Conservation (phyloP, 2,797 vertebrate genomes). For the Hybognathus amarus region DNA sequence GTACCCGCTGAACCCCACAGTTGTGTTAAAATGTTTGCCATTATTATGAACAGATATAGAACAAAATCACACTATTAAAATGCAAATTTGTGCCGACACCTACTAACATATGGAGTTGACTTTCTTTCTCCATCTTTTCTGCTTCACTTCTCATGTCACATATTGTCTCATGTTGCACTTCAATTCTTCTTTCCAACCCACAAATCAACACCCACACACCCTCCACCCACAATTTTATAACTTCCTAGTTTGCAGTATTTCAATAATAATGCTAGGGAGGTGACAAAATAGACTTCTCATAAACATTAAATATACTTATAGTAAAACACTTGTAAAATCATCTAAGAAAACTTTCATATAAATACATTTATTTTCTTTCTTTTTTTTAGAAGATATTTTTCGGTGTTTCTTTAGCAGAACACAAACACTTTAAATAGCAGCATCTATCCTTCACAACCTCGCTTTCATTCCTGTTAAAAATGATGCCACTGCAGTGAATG, state of each 20-base stretch:
- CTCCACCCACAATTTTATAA: neutral
- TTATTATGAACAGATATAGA: conserved; percentile 13
- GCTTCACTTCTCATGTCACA: neutral
- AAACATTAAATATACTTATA: neutral
- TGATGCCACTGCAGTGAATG: neutral
- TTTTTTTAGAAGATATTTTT: neutral
- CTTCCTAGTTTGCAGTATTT: conserved; percentile 24
- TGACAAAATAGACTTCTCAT: conserved; percentile 51
- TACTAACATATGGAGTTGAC: conserved; percentile 39
- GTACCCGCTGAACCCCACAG: neutral
- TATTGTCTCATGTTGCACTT: neutral
- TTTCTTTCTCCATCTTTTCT: conserved; percentile 7
- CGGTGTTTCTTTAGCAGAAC: too few relatives aligned
- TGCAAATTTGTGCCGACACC: conserved; percentile 34
- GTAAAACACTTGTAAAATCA: too few relatives aligned
- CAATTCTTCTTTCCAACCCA: conserved; percentile 1
- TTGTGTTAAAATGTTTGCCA: neutral
- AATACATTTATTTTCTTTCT: neutral
- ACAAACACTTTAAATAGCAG: neutral
- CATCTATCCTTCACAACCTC: neutral
- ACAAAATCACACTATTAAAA: conserved; percentile 2
- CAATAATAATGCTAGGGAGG: conserved; percentile 48
- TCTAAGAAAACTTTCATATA: too few relatives aligned
- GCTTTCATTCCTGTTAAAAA: neutral
- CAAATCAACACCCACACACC: conserved; percentile 18